phyloP scores from a whole-genome alignment of 2,888 invertebrate genomes.

The Corythucha ciliata region DNA sequence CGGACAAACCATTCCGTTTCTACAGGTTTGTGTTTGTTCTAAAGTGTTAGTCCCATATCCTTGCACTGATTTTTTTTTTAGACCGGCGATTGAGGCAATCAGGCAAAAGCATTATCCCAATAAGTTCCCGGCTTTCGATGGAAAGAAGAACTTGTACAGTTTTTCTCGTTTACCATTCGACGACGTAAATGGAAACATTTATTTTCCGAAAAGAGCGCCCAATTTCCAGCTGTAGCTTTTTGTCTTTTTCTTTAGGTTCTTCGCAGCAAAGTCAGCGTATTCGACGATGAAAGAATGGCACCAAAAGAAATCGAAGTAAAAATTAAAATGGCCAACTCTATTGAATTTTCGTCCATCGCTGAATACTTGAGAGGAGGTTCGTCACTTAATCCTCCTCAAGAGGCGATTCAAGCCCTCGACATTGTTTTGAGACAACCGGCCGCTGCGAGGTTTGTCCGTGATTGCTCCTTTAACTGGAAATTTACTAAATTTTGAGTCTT shows the following conservation, averaged over 20 bases:
- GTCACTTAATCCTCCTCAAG: constrained; percentile 46
- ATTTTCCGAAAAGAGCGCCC: constrained; percentile 23
- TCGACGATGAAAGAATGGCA: constrained; percentile 40
- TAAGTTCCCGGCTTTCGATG: constrained; percentile 60
- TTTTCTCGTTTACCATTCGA: constrained; percentile 43
- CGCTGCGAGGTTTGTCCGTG: constrained; percentile 40
- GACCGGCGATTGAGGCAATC: constrained; percentile 38
- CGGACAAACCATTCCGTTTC: constrained; percentile 59
- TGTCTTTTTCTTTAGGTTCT: constrained; percentile 9
- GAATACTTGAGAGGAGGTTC: constrained; percentile 40
- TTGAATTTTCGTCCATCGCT: constrained; percentile 47
- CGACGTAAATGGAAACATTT: too few species aligned
- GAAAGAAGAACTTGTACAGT: constrained; percentile 56
- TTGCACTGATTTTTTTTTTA: constrained; percentile 26
- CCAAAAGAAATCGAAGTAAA: constrained; percentile 44
- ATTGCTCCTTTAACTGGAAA: background rate
- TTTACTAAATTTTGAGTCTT: background rate
- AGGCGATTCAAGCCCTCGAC: constrained; percentile 70
- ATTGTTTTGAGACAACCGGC: constrained; percentile 65
- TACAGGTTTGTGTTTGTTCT: constrained; percentile 40
- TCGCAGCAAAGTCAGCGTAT: constrained; percentile 38
- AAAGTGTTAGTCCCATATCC: background rate
- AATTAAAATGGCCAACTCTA: constrained; percentile 47
- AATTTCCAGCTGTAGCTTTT: background rate
- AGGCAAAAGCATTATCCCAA: constrained; percentile 42